Evolutionary conservation across 2,888 invertebrate genomes (phyloP).

Genomic region (Graphium colonna): DNA sequence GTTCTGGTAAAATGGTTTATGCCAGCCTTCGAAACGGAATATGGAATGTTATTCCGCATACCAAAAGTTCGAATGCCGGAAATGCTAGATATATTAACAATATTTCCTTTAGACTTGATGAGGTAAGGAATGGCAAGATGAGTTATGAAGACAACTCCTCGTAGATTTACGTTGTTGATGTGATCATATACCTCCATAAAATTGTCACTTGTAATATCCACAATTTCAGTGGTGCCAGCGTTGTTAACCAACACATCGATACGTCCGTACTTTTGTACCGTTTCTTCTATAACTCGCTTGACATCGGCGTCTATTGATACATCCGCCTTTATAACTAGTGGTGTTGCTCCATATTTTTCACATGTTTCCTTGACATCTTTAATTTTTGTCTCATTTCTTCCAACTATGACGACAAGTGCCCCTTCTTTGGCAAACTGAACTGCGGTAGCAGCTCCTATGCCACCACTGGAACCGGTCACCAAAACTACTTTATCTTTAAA

Average conservation of each 20-base stretch:
- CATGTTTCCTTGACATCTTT: conserved; percentile 41
- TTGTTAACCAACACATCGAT: conserved; percentile 40
- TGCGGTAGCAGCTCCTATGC: conserved; percentile 42
- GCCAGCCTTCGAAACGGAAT: conserved; percentile 86
- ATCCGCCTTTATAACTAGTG: conserved; percentile 39
- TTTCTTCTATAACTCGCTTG: conserved; percentile 32
- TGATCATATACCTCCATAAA: conserved; percentile 36
- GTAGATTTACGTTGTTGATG: conserved; percentile 34
- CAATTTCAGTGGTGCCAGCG: conserved; percentile 33
- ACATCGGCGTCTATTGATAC: conserved; percentile 36
- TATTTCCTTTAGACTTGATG: conserved; percentile 69
- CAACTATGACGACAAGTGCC: conserved; percentile 45
- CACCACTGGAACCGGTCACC: conserved; percentile 42
- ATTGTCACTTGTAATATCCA: conserved; percentile 29
- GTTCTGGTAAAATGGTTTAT: conserved; percentile 87
- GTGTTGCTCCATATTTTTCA: conserved; percentile 31
- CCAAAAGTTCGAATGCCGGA: conserved; percentile 1
- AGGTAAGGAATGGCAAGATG: conserved; percentile 36
- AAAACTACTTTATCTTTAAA: conserved; percentile 39
- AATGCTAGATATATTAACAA: conserved; percentile 93
- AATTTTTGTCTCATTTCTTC: conserved; percentile 47
- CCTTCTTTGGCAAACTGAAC: conserved; percentile 37
- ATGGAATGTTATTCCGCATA: conserved; percentile 78
- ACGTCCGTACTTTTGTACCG: conserved; percentile 34
- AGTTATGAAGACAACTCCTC: too few relatives aligned